Evolutionary conservation across 2,113 vertebrate species (phyloP).

Genomic region (Cynopterus brachyotis): DNA sequence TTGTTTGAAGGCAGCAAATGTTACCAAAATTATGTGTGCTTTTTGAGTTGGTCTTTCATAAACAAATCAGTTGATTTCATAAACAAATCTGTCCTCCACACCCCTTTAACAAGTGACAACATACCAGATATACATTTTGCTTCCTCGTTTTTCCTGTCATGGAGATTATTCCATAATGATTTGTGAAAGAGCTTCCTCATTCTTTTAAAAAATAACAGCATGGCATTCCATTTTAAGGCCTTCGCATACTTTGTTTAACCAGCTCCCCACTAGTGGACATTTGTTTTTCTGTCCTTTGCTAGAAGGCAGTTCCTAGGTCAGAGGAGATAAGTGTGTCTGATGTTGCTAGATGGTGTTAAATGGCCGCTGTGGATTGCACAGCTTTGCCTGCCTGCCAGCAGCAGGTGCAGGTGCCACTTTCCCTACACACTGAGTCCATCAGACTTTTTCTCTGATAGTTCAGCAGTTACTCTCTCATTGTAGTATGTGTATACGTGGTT

Average conservation of each 20-base stretch:
- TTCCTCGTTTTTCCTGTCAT: neutral
- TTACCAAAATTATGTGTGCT: neutral
- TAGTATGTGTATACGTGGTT: neutral
- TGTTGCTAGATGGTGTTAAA: neutral
- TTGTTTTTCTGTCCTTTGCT: neutral
- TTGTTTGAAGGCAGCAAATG: neutral
- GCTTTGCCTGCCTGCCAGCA: neutral
- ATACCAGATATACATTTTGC: neutral
- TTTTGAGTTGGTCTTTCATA: neutral
- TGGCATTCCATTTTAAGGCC: neutral
- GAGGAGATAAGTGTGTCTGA: neutral
- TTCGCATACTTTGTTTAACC: neutral
- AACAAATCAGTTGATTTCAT: too few species aligned
- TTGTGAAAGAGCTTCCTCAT: neutral
- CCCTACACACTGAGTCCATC: neutral
- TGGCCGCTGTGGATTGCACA: neutral
- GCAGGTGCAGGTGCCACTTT: neutral
- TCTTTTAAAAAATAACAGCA: neutral
- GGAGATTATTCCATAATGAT: neutral
- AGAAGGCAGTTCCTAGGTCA: neutral
- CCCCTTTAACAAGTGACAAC: neutral
- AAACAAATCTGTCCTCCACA: too few species aligned
- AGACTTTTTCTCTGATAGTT: neutral
- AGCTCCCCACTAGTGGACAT: neutral
- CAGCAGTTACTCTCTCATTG: neutral